These are phyloP conservation scores for Halyomorpha halys DNA, from an alignment of 1,140 invertebrate genomes.

Conservation along the genomic window DNA sequence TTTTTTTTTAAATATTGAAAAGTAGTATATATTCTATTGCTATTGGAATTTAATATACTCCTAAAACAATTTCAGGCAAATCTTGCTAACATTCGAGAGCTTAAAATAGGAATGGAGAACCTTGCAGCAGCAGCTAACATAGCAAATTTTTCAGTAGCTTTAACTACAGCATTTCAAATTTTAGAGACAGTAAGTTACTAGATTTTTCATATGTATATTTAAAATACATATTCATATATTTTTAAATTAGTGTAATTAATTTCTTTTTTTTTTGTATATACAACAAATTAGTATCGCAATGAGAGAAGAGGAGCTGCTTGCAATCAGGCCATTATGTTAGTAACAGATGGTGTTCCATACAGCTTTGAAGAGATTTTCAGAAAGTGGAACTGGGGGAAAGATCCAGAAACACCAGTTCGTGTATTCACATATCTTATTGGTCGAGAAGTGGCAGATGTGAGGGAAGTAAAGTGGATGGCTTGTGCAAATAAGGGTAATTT, in stretches of 20 bases:
- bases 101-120: slow-evolving; percentile 66
- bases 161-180: slow-evolving; percentile 82
- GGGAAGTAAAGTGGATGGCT: slow-evolving; percentile 90
- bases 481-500: slow-evolving; percentile 63
- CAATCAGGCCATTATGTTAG: slow-evolving; percentile 95
- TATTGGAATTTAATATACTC: too few relatives aligned
- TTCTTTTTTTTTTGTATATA: too few relatives aligned
- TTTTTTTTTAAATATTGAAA: too few relatives aligned
- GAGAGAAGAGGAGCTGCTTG: slow-evolving; percentile 43
- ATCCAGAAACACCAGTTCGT: slow-evolving; percentile 65
- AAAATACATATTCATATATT: neutral
- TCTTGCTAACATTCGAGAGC: slow-evolving; percentile 71
- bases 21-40: too few relatives aligned
- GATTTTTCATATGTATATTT: neutral
- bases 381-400: slow-evolving; percentile 68
- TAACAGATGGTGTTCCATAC: slow-evolving; percentile 94
- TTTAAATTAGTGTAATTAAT: too few relatives aligned
- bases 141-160: slow-evolving; percentile 86
- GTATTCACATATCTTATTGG: slow-evolving; percentile 97
- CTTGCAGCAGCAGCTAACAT: slow-evolving; percentile 71
- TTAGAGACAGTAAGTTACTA: slow-evolving; percentile 45
- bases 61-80: slow-evolving; percentile 55
- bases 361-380: slow-evolving; percentile 86
- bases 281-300: slow-evolving; percentile 32
- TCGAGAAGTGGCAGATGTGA: slow-evolving; percentile 82